Evolutionary conservation across 2,888 invertebrate species (phyloP).

Genomic region (Megamerina dolium): DNA sequence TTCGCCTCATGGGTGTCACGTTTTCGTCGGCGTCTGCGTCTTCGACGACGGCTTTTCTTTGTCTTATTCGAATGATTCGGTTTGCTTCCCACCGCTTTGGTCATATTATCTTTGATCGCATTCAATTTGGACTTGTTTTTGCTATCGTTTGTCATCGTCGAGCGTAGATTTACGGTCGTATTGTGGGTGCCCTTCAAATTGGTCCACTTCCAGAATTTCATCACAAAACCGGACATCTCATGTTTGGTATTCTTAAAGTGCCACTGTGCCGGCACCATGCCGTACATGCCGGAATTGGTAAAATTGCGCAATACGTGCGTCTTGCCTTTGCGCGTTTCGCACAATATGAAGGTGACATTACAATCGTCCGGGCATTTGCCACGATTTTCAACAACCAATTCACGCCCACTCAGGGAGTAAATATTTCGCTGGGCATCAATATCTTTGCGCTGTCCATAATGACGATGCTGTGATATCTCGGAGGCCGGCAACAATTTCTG

Average conservation of each 20-base stretch:
- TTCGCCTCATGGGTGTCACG: slow-evolving; percentile 1
- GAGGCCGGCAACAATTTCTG: slow-evolving; percentile 43
- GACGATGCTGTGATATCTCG: slow-evolving; percentile 52
- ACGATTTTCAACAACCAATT: slow-evolving; percentile 64
- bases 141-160: background rate
- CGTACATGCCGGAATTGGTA: slow-evolving; percentile 59
- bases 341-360: slow-evolving; percentile 57
- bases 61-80: slow-evolving; percentile 11
- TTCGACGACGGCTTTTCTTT: slow-evolving; percentile 7
- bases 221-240: slow-evolving; percentile 65
- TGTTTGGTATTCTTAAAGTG: slow-evolving; percentile 50
- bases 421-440: slow-evolving; percentile 55
- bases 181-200: slow-evolving; percentile 16
- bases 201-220: slow-evolving; percentile 80
- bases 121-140: slow-evolving; percentile 26
- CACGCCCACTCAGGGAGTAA: slow-evolving; percentile 58
- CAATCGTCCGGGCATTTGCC: slow-evolving; percentile 67
- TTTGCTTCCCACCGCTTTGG: slow-evolving; percentile 22
- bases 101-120: slow-evolving; percentile 27
- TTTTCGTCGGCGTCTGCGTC: no score
- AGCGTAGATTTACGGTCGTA: slow-evolving; percentile 8
- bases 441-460: slow-evolving; percentile 55
- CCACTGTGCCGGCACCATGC: slow-evolving; percentile 67
- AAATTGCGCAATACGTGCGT: slow-evolving; percentile 58
- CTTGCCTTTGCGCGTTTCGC: slow-evolving; percentile 54